Conservation (phyloP, 2,888 invertebrate genomes). For the Polyploca ridens region DNA sequence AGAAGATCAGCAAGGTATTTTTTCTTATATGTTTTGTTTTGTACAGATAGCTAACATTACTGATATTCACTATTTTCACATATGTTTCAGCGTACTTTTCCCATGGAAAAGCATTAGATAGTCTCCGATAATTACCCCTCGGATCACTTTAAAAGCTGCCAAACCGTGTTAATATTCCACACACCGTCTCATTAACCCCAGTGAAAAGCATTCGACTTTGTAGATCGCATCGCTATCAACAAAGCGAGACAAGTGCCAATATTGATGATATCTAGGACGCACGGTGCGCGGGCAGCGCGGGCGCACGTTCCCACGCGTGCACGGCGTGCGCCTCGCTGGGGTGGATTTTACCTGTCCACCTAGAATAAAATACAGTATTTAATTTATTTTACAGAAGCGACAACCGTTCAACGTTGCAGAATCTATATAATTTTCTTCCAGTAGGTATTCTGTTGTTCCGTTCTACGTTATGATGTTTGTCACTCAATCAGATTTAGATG, state of each 20-base stretch:
- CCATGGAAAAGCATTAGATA: constrained; percentile 4
- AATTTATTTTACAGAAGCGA: neutral
- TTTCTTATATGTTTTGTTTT: too few relatives aligned
- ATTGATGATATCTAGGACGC: constrained; percentile 56
- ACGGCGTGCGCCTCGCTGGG: constrained; percentile 40
- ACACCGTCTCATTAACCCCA: constrained; percentile 50
- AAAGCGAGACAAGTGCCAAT: constrained; percentile 61
- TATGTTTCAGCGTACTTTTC: neutral
- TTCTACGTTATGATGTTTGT: too few relatives aligned
- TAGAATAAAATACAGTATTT: neutral
- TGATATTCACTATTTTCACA: neutral
- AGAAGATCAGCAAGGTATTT: too few relatives aligned
- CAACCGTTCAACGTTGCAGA: neutral
- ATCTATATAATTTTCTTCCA: neutral
- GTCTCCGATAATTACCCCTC: constrained; percentile 1
- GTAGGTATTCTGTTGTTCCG: too few relatives aligned
- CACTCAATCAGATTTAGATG: too few relatives aligned
- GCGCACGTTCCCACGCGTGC: constrained; percentile 59
- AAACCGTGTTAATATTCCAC: constrained; percentile 39
- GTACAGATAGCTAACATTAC: neutral
- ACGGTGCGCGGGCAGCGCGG: constrained; percentile 34
- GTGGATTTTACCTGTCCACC: constrained; percentile 23
- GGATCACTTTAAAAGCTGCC: constrained; percentile 27
- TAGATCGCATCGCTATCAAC: constrained; percentile 50
- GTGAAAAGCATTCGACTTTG: constrained; percentile 35